Conservation (phyloP, 2,113 vertebrate genomes). For the Penelope pileata region DNA sequence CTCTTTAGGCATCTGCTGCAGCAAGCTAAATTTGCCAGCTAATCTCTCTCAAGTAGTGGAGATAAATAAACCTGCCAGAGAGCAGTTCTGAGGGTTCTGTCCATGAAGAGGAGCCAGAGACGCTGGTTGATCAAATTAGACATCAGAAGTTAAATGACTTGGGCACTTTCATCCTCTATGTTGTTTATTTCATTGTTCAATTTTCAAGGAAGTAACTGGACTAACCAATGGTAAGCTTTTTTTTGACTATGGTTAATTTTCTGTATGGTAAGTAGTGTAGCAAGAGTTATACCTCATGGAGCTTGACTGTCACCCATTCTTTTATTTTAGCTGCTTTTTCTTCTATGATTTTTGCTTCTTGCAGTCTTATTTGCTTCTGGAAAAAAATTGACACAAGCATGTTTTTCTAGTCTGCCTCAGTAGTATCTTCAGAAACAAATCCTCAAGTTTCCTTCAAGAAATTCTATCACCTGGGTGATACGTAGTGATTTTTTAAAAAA, state of each 20-base stretch:
- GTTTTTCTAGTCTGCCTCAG: background rate
- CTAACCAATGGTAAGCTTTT: background rate
- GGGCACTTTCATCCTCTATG: background rate
- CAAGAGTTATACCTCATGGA: conserved; percentile 87
- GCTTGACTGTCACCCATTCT: conserved; percentile 96
- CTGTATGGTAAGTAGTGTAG: background rate
- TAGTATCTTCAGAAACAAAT: conserved; percentile 15
- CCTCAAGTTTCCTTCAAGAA: background rate
- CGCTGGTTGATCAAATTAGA: background rate
- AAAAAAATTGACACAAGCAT: conserved; percentile 52
- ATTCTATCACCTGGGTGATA: background rate
- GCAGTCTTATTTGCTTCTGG: conserved; percentile 91
- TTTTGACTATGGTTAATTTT: background rate
- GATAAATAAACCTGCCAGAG: background rate
- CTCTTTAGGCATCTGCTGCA: background rate
- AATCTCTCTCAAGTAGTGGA: background rate
- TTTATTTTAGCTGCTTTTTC: conserved; percentile 99
- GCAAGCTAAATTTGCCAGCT: background rate
- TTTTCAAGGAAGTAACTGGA: background rate
- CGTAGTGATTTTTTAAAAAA: background rate
- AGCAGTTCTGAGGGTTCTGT: background rate
- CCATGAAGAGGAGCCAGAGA: background rate
- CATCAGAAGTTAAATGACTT: background rate
- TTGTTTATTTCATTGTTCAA: background rate
- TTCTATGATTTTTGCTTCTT: conserved; percentile 96